These are phyloP conservation scores for Murina feae DNA, from an alignment of 2,113 vertebrate genomes.

Conservation along the genomic window DNA sequence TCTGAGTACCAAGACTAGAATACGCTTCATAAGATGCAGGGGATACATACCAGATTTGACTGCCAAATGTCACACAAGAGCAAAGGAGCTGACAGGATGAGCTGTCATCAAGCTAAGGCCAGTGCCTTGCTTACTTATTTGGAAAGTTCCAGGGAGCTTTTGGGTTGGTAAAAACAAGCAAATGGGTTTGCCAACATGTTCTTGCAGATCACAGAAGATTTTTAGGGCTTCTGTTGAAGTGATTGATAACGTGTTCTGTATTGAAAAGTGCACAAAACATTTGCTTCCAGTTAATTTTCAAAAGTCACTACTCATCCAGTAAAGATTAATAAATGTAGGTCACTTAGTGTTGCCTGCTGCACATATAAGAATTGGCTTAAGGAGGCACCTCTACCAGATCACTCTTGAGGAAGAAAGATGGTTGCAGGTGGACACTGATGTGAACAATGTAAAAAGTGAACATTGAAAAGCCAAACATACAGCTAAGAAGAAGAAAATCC, in stretches of 20 bases:
- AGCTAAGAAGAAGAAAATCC: background rate
- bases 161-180: background rate
- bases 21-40: background rate
- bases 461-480: background rate
- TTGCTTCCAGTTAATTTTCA: background rate
- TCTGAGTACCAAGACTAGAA: background rate
- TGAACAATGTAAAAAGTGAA: background rate
- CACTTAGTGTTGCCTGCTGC: background rate
- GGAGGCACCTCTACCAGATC: background rate
- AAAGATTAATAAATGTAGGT: background rate
- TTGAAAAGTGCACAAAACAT: background rate
- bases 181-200: background rate
- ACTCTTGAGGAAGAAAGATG: background rate
- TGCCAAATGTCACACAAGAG: background rate
- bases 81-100: background rate
- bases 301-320: background rate
- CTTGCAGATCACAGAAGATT: background rate
- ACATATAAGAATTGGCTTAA: background rate
- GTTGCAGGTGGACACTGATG: background rate
- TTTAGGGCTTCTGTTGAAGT: background rate
- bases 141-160: conserved; percentile 33
- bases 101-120: background rate
- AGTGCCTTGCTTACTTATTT: background rate
- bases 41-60: background rate
- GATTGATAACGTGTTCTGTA: background rate